These are phyloP conservation scores for Apamea anceps DNA, from an alignment of 2,888 invertebrate species.

Conservation along the genomic window DNA sequence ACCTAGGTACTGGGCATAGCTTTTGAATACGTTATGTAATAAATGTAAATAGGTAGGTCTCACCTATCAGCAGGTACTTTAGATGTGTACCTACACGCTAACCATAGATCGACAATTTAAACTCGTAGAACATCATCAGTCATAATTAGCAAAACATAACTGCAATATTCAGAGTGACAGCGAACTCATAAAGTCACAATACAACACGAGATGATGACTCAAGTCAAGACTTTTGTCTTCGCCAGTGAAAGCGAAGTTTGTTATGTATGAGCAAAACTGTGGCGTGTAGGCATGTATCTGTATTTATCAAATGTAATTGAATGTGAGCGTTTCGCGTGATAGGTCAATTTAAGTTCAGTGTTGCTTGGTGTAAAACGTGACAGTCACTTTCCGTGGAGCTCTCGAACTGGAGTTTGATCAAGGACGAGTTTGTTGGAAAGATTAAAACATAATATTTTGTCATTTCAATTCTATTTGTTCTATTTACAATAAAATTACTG, in stretches of 20 bases:
- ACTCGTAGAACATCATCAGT: constrained; percentile 31
- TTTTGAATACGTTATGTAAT: background rate
- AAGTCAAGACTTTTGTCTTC: constrained; percentile 59
- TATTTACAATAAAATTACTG: background rate
- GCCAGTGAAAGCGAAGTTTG: constrained; percentile 72
- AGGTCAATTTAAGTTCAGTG: constrained; percentile 71
- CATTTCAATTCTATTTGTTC: too few relatives aligned
- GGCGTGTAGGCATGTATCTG: constrained; percentile 54
- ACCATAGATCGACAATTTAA: constrained; percentile 16
- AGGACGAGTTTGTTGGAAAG: constrained; percentile 46
- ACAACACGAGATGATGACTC: constrained; percentile 58
- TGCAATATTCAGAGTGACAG: constrained; percentile 46
- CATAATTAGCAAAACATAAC: constrained; percentile 34
- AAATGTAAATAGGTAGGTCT: background rate
- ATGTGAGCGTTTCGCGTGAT: constrained; percentile 71
- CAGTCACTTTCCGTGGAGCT: constrained; percentile 44
- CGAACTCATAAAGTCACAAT: constrained; percentile 23
- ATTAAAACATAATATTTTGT: too few relatives aligned
- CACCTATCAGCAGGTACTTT: background rate
- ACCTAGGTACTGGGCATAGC: background rate
- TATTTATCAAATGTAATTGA: constrained; percentile 55
- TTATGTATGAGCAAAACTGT: constrained; percentile 65
- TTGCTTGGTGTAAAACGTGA: constrained; percentile 69
- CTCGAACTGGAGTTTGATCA: constrained; percentile 44
- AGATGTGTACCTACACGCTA: constrained; percentile 24